A percentile compares a stretch with the other conserved stretches of the same genome.
Conservation (phyloP, 1,140 invertebrate species). For the Drosophila truncata region DNA sequence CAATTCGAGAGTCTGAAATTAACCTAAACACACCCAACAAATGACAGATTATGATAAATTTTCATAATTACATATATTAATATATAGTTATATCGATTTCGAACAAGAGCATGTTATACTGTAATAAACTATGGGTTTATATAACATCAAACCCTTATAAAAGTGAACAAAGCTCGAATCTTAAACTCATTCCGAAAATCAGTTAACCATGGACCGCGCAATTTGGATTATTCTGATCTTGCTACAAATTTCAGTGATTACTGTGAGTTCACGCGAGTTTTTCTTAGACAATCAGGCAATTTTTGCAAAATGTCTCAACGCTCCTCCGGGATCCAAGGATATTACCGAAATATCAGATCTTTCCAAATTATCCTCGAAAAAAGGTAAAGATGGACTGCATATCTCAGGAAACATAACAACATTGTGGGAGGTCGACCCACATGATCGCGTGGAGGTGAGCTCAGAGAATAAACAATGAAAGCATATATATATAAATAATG, state of each 20-base stretch:
- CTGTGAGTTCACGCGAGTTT: background rate
- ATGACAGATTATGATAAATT: background rate
- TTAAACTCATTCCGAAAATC: background rate
- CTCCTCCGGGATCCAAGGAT: background rate
- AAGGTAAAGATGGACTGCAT: background rate
- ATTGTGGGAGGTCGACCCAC: background rate
- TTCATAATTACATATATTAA: background rate
- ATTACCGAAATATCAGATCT: too few species aligned
- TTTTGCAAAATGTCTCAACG: background rate
- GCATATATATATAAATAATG: background rate
- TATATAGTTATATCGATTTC: background rate
- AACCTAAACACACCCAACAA: background rate
- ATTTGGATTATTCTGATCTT: constrained; percentile 1
- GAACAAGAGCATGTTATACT: background rate
- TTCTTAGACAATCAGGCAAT: background rate
- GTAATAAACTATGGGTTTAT: background rate
- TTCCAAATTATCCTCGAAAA: background rate
- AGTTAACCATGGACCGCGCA: background rate
- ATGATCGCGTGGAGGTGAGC: background rate
- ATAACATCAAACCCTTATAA: background rate
- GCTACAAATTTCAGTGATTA: background rate
- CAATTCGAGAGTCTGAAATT: too few species aligned
- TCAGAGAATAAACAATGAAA: too few species aligned
- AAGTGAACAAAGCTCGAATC: background rate
- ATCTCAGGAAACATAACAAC: background rate